phyloP scores from a whole-genome alignment of 2,113 vertebrate genomes.

The Bujurquina vittata region DNA sequence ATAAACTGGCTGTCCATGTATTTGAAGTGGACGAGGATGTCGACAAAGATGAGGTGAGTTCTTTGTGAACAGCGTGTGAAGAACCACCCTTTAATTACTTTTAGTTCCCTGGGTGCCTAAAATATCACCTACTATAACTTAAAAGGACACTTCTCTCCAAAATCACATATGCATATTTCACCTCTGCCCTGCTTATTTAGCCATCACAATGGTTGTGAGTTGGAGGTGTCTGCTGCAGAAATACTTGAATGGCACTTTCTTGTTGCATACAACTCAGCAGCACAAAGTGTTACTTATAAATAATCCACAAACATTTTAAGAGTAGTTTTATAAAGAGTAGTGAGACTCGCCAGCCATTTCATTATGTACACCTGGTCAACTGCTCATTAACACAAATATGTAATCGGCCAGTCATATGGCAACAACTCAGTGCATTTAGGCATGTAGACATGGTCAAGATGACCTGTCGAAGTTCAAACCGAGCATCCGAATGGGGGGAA shows the following conservation, averaged over 20 bases:
- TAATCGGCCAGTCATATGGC: background rate
- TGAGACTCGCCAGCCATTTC: background rate
- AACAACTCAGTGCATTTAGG: background rate
- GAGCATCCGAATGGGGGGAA: background rate
- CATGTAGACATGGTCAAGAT: background rate
- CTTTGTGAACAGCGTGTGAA: background rate
- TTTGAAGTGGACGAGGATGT: slow-evolving; percentile 99
- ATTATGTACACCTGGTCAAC: background rate
- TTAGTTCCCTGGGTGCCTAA: background rate
- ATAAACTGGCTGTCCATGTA: slow-evolving; percentile 94
- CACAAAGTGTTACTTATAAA: background rate
- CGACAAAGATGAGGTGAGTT: slow-evolving; percentile 96
- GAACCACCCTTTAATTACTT: background rate
- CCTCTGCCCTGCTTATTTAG: no score
- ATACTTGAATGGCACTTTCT: no score
- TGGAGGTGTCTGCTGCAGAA: no score
- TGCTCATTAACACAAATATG: background rate
- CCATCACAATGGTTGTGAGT: no score
- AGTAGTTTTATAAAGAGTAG: background rate
- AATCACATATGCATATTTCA: background rate
- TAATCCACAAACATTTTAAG: background rate
- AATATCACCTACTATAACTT: background rate
- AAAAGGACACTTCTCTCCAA: background rate
- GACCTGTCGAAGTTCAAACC: background rate
- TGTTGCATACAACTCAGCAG: background rate